Base-by-base conservation (phyloP, 2,888 invertebrate species). In the Lissonota sp. region DNA sequence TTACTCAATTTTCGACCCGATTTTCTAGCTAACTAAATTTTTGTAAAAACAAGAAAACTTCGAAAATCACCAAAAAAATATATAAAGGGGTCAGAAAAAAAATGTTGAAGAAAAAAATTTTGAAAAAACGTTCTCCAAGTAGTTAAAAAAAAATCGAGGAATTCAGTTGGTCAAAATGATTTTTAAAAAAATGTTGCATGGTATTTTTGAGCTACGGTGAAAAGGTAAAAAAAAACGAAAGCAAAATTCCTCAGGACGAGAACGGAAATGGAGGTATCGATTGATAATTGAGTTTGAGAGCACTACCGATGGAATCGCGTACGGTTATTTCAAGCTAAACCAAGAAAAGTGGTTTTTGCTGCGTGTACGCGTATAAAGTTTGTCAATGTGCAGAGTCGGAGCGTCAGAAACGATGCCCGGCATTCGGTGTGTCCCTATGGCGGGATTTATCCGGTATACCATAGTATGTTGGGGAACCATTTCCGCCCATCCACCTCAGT, bases 271-370 rank as follows among this genome's bases (percentile, higher is more conserved):
- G 26, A 26, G 26, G 51, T 55, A 37, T 51, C 55, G 12, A 26
- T 12, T 3, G 55, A 5, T 55, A 57, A 62, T 46, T 58, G 57
- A 37, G 58, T 70, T 58, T 49, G 26, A 7, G 49, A n/a, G 37
- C 16, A 42, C 53, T 53, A 1, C 44, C 42, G 39, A 51, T 72
- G 53, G 53, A 26, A 62, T 53, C 51, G 53, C 53, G 10, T n/a
- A 40, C 26, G 62, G 53, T 72, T 62, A 72, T 72, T 72, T 62
- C 71, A 62, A 40, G 62, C 71, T 26, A 40, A 72, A 72, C 53
- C 49, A 72, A 53, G 16, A 51, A 72, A 42, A 62, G 42, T 42
- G 58, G 16, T 42, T 0, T 10, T 42, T 37, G 6, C 10, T 57
- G 57, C 8, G n/a, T 37, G 6, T 7, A 26, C 5, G 7, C 26